Evolutionary conservation across 2,888 invertebrate species (phyloP), one percentile per base, ranked within the genome.

Genomic region (Cephus spinipes): DNA sequence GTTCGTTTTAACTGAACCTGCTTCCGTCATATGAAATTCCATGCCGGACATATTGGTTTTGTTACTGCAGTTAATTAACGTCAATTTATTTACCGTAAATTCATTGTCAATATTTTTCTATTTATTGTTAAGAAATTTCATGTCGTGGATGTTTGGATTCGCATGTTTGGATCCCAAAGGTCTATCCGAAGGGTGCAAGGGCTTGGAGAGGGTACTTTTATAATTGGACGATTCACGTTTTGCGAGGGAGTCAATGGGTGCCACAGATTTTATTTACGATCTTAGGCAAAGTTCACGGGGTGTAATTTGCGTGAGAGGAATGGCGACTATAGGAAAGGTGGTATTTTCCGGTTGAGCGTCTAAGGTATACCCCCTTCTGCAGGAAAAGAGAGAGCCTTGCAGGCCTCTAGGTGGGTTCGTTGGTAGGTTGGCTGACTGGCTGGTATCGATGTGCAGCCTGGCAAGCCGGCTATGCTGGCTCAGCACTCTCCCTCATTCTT

Each of bases 381-480:
- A 23, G 9, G 55, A 55, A 55, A 23, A 55, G 40, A 55, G 40
- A 55, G 40, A 55, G 55, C 55, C 55, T 55, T 55, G 55, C 55
- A 55, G 55, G 23, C 55, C 55, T 55, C 55, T 55, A 55, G 55
- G 55, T 55, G 55, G 55, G 55, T 55, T 55, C 55, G 55, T 55
- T 55, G 55, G 55, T 55, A 55, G 55, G 55, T 55, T 55, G 55
- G 55, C 55, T 55, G 88, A 88, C 89, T 89, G 89, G 87, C 86
- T 89, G 89, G 89, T 90, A 91, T 91, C 91, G 90, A 91, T 91
- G 90, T 88, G 90, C 89, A 86, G 89, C 86, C 88, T 87, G 85
- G 87, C 87, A 88, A 86, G 87, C 87, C 86, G 87, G 87, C 88
- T 89, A 84, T 91, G 91, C 91, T 90, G 89, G 89, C 90, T 91